phyloP scores from a whole-genome alignment of 2,797 vertebrate genomes.

The Calcarius lapponicus region DNA sequence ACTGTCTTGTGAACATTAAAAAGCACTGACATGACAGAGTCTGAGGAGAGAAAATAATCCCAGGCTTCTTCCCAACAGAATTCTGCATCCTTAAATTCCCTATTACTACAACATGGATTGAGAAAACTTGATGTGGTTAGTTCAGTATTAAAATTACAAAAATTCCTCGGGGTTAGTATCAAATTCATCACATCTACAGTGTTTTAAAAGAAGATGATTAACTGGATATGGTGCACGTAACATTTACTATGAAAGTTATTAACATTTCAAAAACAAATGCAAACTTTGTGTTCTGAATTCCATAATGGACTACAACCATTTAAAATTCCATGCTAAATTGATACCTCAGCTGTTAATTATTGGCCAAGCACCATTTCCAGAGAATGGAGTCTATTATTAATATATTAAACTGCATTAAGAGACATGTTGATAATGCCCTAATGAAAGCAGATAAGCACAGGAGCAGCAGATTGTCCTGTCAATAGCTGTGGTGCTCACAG shows the following conservation, averaged over 20 bases:
- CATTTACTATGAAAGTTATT: not conserved
- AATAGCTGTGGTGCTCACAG: not conserved
- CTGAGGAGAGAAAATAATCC: not conserved
- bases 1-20: slow-evolving; percentile 55
- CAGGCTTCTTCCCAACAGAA: not conserved
- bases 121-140: not conserved
- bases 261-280: not conserved
- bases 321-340: not conserved
- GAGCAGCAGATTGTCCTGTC: not conserved
- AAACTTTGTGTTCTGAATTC: not conserved
- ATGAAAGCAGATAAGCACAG: not conserved
- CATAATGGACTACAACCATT: not conserved
- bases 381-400: not conserved
- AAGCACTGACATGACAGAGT: slow-evolving; percentile 39
- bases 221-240: not conserved
- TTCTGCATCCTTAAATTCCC: not conserved
- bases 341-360: not conserved
- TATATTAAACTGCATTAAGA: not conserved
- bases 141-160: not conserved
- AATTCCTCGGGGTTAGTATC: not conserved
- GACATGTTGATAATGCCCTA: not conserved
- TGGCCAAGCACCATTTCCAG: not conserved
- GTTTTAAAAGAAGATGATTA: not conserved
- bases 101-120: not conserved
- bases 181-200: not conserved